These are phyloP conservation scores for Polyploca ridens DNA, from an alignment of 2,888 invertebrate genomes.

Conservation along the genomic window DNA sequence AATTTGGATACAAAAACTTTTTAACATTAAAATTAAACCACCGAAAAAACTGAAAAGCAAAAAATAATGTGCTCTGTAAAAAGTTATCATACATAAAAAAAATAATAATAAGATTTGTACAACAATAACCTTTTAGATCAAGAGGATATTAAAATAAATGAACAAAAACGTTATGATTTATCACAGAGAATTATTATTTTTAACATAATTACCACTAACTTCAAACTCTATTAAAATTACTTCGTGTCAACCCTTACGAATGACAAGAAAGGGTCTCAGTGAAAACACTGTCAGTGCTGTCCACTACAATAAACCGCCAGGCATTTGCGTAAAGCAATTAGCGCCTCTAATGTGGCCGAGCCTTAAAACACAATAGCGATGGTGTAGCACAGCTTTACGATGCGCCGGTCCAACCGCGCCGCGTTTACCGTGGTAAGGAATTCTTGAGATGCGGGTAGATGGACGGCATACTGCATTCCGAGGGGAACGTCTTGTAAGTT, in stretches of 20 bases:
- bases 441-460: conserved; percentile 54
- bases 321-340: conserved; percentile 79
- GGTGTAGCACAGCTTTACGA: conserved; percentile 22
- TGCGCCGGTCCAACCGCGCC: conserved; percentile 25
- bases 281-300: conserved; percentile 47
- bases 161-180: too few relatives aligned
- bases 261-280: conserved; percentile 45
- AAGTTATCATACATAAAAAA: too few relatives aligned
- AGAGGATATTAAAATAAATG: too few relatives aligned
- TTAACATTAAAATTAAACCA: too few relatives aligned
- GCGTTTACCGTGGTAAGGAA: conserved; percentile 52
- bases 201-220: not conserved
- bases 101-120: too few relatives aligned
- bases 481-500: conserved; percentile 64
- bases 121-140: too few relatives aligned
- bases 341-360: conserved; percentile 68
- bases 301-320: conserved; percentile 51
- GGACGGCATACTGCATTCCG: conserved; percentile 52
- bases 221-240: not conserved
- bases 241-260: conserved; percentile 23
- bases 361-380: conserved; percentile 46
- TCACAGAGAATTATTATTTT: too few relatives aligned
- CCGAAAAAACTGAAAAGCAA: too few relatives aligned
- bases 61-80: too few relatives aligned
- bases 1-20: too few relatives aligned